Evolutionary conservation across 2,797 vertebrate genomes (phyloP).

Genomic region (Sebastes vulpes): DNA sequence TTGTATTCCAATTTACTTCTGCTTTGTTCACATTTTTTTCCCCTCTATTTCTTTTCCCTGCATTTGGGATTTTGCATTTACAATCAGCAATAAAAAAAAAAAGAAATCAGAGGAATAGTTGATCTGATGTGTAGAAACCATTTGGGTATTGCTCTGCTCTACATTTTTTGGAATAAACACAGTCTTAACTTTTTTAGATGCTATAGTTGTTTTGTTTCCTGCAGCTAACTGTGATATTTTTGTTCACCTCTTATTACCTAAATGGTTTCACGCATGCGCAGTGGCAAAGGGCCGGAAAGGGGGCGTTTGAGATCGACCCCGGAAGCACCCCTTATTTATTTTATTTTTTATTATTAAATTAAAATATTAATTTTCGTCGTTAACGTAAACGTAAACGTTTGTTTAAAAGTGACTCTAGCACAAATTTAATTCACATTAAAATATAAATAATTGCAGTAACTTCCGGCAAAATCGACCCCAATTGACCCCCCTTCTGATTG

Average conservation of each 20-base stretch:
- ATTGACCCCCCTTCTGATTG: background rate
- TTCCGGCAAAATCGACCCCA: background rate
- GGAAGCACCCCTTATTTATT: background rate
- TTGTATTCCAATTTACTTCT: background rate
- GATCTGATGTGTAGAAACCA: conserved; percentile 17
- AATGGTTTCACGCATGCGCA: background rate
- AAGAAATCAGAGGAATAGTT: background rate
- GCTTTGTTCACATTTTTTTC: background rate
- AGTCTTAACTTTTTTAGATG: background rate
- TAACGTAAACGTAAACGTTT: too few relatives aligned
- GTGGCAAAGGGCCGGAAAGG: background rate
- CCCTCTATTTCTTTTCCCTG: background rate
- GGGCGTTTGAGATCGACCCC: background rate
- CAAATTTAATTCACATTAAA: background rate
- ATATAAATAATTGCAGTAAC: background rate
- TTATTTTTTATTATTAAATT: background rate
- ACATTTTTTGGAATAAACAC: background rate
- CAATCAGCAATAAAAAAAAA: conserved; percentile 18
- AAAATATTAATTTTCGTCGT: background rate
- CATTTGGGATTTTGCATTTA: conserved; percentile 20
- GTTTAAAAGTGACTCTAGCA: background rate
- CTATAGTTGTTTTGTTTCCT: conserved; percentile 17
- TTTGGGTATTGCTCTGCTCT: conserved; percentile 39
- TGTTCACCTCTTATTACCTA: background rate
- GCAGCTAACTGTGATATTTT: conserved; percentile 1